Evolutionary conservation across 2,113 vertebrate species (phyloP).

Genomic region (Onychorhynchus coronatus): DNA sequence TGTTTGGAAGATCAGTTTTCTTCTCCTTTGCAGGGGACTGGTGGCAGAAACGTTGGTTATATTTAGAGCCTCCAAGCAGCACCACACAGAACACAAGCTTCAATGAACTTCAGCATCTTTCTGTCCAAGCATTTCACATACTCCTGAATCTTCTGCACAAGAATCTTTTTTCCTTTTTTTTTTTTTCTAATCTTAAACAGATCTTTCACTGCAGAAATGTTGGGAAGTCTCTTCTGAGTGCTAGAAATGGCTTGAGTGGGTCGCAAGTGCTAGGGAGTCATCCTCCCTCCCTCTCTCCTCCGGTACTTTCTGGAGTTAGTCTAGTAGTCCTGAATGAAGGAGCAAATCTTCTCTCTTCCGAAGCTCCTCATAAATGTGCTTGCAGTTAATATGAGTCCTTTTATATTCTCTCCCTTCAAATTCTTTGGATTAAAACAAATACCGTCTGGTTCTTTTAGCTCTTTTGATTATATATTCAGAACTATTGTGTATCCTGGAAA

Average conservation of each 20-base stretch:
- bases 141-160: neutral
- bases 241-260: conserved; percentile 21
- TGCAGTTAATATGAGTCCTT: conserved; percentile 70
- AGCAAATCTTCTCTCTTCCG: conserved; percentile 22
- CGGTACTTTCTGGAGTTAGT: neutral
- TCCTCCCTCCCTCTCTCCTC: neutral
- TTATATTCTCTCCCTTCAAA: conserved; percentile 67
- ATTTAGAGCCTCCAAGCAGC: conserved; percentile 24
- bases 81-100: neutral
- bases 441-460: conserved; percentile 67
- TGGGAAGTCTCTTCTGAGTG: neutral
- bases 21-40: neutral
- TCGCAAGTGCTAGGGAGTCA: neutral
- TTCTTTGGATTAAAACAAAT: conserved; percentile 71
- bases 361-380: conserved; percentile 63
- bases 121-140: neutral
- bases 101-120: neutral
- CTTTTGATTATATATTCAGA: conserved; percentile 69
- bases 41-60: conserved; percentile 2
- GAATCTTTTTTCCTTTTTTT: neutral
- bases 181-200: conserved; percentile 27
- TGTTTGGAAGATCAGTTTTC: neutral
- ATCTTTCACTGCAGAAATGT: neutral
- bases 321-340: conserved; percentile 17
- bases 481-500: conserved; percentile 70